Conservation (phyloP, 2,797 vertebrate genomes). For the Echiichthys vipera region DNA sequence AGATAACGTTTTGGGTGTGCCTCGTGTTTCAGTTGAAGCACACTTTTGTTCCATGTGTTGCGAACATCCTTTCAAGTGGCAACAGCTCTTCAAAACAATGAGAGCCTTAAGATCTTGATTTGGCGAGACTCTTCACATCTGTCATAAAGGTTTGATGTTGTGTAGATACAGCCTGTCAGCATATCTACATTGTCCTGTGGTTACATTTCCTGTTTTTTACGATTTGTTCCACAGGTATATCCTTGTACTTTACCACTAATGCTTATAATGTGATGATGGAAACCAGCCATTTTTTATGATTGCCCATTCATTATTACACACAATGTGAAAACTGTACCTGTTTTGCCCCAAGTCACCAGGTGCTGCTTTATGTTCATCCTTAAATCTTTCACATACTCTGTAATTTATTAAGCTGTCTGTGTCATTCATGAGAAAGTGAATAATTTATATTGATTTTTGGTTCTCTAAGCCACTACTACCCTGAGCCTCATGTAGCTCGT, state of each 20-base stretch:
- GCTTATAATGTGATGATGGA: slow-evolving; percentile 12
- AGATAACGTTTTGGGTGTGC: slow-evolving; percentile 80
- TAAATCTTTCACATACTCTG: slow-evolving; percentile 48
- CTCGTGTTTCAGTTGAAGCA: slow-evolving; percentile 66
- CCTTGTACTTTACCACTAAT: not conserved
- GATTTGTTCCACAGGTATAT: not conserved
- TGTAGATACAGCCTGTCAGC: slow-evolving; percentile 17
- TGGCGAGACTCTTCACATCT: slow-evolving; percentile 33
- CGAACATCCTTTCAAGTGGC: slow-evolving; percentile 67
- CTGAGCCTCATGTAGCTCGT: slow-evolving; percentile 11
- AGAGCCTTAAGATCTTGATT: slow-evolving; percentile 54
- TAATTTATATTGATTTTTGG: slow-evolving; percentile 56
- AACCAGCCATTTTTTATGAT: slow-evolving; percentile 27
- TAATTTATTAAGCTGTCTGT: slow-evolving; percentile 48
- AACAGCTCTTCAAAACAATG: slow-evolving; percentile 36
- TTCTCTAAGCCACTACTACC: slow-evolving; percentile 39
- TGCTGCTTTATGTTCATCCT: slow-evolving; percentile 50
- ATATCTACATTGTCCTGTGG: slow-evolving; percentile 2
- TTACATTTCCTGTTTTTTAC: slow-evolving; percentile 22
- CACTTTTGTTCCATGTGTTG: slow-evolving; percentile 73
- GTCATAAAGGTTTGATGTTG: slow-evolving; percentile 33
- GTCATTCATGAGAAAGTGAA: slow-evolving; percentile 39
- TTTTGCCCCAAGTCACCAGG: slow-evolving; percentile 54
- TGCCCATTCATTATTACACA: slow-evolving; percentile 34
- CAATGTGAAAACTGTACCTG: slow-evolving; percentile 45